Evolutionary conservation across 1,140 invertebrate species (phyloP), one percentile per base, ranked within the genome.

Genomic region (Drosophila gunungcola): DNA sequence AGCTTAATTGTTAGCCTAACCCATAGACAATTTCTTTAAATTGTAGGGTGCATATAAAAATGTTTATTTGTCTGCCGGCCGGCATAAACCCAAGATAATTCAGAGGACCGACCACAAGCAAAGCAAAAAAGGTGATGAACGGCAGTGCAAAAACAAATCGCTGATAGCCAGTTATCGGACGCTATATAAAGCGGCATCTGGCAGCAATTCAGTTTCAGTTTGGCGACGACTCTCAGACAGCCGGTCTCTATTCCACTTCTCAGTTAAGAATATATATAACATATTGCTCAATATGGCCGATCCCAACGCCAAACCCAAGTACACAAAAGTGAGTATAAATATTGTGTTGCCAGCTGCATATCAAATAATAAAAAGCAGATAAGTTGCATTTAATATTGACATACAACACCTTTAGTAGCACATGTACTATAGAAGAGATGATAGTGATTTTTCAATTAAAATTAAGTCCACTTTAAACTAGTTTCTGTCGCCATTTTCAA

Each of bases 271-370:
- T 3, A 67, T 49, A 64, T 43, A 65, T 21, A 3, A 9, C 29
- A 64, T 43, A 65, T 21, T 6, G n/a, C 29, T 52, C 29, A 65
- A 49, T n/a, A 92, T 92, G 91, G 88, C 91, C 52, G 80, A 92
- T 78, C 80, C 91, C 53, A 90, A 82, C 46, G 74, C 76, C 49
- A 60, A 79, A 68, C 85, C 91, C 43, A 83, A 91, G 57, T 91
- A 92, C 39, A 92, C 91, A 42, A 86, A 92, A 74, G 91, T 92
- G 61, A 80, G 79, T 88, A 41, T 34, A 65, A 48, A 46, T 36
- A 36, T 45, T 46, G 16, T 48, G 63, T 70, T 46, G 64, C 36
- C 64, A 69, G 32, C 42, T 70, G 64, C 51, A 36, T 21, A 42
- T 29, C 2, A 1, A 27, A 53, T 48, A 11, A 5, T 29, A 3